Base-by-base conservation (phyloP, 2,113 vertebrate species). In the Pseudois nayaur region DNA sequence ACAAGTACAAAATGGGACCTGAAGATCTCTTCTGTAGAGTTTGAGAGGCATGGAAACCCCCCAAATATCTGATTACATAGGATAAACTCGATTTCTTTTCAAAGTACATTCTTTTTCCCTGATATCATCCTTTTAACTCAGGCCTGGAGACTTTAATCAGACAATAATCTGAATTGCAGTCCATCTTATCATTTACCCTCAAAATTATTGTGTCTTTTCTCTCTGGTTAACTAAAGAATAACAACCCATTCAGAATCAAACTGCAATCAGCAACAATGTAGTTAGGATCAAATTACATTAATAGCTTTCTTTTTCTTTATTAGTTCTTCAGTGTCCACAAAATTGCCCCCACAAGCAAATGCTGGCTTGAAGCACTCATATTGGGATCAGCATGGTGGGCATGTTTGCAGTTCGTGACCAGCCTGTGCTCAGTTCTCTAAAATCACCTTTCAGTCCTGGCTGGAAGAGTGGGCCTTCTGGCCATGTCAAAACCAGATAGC, bases 281-380 rank as follows among this genome's bases (percentile, higher is more conserved):
- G 71, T 90, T 96, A 95, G 87, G 95, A 90, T 96, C 62, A 85
- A 90, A 64, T 94, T 95, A 87, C 57, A 74, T 48, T 96, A 95
- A 94, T 95, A 64, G 82, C n/a, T 89, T 98, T 98, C 79, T 87
- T 95, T 97, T 92, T 87, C 91, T 97, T 97, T 95, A 81, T 97
- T 94, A 87, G 60, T 95, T 97, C 79, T 90, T 96, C 90, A 85
- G 62, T n/a, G 43, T 45, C 79, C n/a, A 97, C 33, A 57, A 92
- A 97, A 92, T 54, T 83, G n/a, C 55, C 81, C 87, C 52, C 81
- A 92, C 67, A 88, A 92, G 88, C 57, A 92, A 92, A 91, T 54
- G 27, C 31, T 94, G 64, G 31, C 57, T 95, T 94, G 86, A 89
- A 87, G 43, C 15, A 52, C 21, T 96, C 50, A n/a, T 48, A 25